Base-by-base conservation (phyloP, 2,888 invertebrate genomes). In the Busseola fusca region DNA sequence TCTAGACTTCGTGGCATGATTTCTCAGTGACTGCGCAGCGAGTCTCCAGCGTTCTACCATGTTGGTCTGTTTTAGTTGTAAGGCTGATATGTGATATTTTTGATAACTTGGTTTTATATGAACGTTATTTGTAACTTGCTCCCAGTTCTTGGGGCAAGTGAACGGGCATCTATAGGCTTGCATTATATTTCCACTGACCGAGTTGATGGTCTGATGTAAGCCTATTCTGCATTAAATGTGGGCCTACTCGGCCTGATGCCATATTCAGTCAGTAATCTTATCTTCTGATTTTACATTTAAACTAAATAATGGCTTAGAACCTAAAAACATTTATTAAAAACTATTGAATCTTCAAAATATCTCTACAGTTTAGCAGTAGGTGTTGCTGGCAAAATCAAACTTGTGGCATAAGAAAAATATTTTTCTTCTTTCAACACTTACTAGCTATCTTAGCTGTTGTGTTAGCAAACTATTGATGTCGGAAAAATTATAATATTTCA, bases 1-100 rank as follows among this genome's bases (percentile, higher is more conserved):
- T 56, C 95, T 99, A 81, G 99, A 99, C 94, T 99, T 99, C 95
- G 99, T 99, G 82, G 98, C 99, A 82, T 98, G 73, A 85, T 70
- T 48, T 71, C 68, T 83, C 62, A 21, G 57, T 60, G 48, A 79
- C 54, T 73, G 73, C 78, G 82, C 80, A 74, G 63, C 78, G n/a
- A 50, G 54, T 40, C n/a, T 42, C 64, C 76, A 76, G 45, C 74
- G 60, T 50, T 52, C 14, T 34, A 48, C 50, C 60, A 37, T 64
- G 69, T 78, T 75, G 70, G 72, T 85, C 63, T 74, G 69, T 85
- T 85, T 64, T 82, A 79, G 72, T 57, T 83, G 42, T 80, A 82
- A 86, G 85, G 78, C 85, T 84, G 82, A 85, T 86, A 89, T 90
- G 89, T 89, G 90, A 91, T 90, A 90, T 85, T 82, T 82, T 81